Percentiles rank a stretch among this genome's conserved stretches.
Evolutionary conservation across 2,113 vertebrate species (phyloP).

Genomic region (Corvus cornix): DNA sequence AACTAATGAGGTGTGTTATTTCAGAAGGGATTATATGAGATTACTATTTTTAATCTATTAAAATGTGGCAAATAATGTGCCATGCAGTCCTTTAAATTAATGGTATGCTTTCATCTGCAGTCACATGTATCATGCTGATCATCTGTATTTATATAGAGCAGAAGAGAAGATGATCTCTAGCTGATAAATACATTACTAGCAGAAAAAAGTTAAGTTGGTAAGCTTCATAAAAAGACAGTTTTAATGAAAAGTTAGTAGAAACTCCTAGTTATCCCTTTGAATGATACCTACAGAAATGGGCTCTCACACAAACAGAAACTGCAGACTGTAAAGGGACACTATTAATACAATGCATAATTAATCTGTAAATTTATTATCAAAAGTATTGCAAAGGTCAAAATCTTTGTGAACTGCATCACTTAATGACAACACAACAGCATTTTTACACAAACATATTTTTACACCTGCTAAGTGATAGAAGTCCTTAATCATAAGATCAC

Average conservation of each 20-base stretch:
- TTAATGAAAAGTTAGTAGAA: neutral
- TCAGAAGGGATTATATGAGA: neutral
- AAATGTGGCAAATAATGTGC: neutral
- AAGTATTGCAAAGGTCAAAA: neutral
- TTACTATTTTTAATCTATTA: neutral
- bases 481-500: neutral
- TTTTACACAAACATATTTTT: neutral
- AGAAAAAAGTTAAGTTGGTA: neutral
- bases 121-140: neutral
- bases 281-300: neutral
- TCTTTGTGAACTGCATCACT: neutral
- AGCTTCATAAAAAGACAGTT: neutral
- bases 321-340: neutral
- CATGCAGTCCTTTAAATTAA: neutral
- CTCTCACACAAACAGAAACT: neutral
- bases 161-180: neutral
- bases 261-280: neutral
- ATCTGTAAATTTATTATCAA: neutral
- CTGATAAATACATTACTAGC: neutral
- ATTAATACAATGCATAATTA: neutral
- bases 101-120: neutral
- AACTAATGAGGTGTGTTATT: neutral
- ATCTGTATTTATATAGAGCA: neutral
- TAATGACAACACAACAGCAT: neutral
- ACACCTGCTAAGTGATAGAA: neutral